Base-by-base conservation (phyloP, 2,888 invertebrate species). In the Spilarctia lutea region DNA sequence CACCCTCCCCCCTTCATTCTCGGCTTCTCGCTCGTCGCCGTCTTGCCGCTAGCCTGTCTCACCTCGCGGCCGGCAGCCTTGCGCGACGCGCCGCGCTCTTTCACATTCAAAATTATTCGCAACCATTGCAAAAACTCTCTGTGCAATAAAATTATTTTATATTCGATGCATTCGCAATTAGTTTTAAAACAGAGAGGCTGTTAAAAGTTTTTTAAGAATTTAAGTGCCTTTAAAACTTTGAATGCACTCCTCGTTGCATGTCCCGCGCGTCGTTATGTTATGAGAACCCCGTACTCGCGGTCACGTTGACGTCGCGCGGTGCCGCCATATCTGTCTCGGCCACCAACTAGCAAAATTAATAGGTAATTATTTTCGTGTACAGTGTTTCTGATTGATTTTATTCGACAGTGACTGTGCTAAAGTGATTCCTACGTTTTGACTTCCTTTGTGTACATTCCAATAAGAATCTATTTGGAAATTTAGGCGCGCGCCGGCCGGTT, bases 231-330 rank as follows among this genome's bases (percentile, higher is more conserved):
- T 87, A 92, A 93, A 91, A 95, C 92, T 95, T 96, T 95, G 94
- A 95, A 96, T 96, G 96, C 96, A 96, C 96, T 96, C 96, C 96
- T 96, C 96, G 96, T 96, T 96, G 96, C 96, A 96, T 94, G 92
- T 95, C 96, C 97, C 97, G 96, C 97, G 97, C 97, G 97, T 97
- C 97, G 96, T 96, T 97, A 84, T 77, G 77, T 77, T 76, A 96
- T 97, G 97, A 97, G 97, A 96, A 97, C 97, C 97, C 97, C 97
- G 97, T 96, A 96, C 95, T 94, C 96, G 96, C 96, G 96, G 96
- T 96, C 96, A 96, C 96, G 96, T 96, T 96, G 96, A 96, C 96
- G 96, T 96, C 96, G 96, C 95, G 96, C 96, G 93, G 95, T 96
- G 96, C 96, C 97, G 97, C 97, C 97, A 97, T 97, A 97, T 96